phyloP scores from a whole-genome alignment of 2,797 vertebrate genomes.

The Halcyon leucocephala region DNA sequence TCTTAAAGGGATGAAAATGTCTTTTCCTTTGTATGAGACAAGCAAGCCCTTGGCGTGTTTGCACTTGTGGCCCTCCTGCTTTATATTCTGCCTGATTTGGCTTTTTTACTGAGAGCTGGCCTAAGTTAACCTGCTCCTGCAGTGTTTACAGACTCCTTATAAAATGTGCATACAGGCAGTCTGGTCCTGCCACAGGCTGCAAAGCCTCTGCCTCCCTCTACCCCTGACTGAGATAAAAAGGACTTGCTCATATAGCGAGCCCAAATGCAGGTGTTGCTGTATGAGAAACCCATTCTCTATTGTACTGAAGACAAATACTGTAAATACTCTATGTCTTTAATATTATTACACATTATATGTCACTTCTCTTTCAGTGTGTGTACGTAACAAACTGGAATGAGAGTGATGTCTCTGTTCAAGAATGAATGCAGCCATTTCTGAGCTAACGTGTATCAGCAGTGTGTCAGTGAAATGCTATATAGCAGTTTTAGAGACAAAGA shows the following conservation, averaged over 20 bases:
- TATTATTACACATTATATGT: not conserved
- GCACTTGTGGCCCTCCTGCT: slow-evolving; percentile 18
- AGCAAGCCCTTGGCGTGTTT: slow-evolving; percentile 1
- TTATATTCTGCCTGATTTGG: not conserved
- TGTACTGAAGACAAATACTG: not conserved
- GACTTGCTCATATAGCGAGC: not conserved
- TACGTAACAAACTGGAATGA: not conserved
- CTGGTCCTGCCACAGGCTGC: not conserved
- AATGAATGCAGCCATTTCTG: not conserved
- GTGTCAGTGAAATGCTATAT: not conserved
- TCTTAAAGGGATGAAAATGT: not conserved
- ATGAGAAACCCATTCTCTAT: not conserved
- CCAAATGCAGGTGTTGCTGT: not conserved
- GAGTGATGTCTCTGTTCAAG: not conserved
- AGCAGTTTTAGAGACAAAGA: not conserved
- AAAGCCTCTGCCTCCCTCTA: not conserved
- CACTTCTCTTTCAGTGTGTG: not conserved
- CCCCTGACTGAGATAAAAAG: not conserved
- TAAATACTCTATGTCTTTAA: not conserved
- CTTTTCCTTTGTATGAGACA: not conserved
- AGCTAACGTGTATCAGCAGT: not conserved
- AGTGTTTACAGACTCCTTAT: not conserved
- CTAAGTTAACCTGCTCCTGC: slow-evolving; percentile 32
- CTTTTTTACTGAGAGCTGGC: slow-evolving; percentile 14
- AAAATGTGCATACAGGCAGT: not conserved